A percentile compares a stretch with the other conserved stretches of the same genome.
Evolutionary conservation across 2,888 invertebrate species (phyloP).

Genomic region (Bugula neritina): DNA sequence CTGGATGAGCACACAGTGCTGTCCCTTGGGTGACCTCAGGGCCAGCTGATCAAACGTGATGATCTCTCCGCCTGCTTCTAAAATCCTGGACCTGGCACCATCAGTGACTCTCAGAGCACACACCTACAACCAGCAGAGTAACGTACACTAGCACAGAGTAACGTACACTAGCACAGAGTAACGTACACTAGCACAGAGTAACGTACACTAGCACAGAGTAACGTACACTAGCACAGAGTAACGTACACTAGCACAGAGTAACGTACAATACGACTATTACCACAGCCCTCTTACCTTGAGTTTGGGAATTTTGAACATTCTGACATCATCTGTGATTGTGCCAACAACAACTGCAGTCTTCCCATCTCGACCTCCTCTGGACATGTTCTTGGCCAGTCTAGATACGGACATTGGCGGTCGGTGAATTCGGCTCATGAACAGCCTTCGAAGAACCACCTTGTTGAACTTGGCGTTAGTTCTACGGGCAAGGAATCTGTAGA

Average conservation of each 20-base stretch:
- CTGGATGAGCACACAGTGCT: slow-evolving; percentile 88
- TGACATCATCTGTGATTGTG: slow-evolving; percentile 86
- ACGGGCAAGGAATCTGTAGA: slow-evolving; percentile 93
- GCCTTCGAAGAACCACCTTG: slow-evolving; percentile 80
- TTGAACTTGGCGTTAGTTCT: slow-evolving; percentile 95
- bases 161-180: too few relatives aligned
- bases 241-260: too few relatives aligned
- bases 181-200: too few relatives aligned
- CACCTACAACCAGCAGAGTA: slow-evolving; percentile 55
- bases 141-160: too few relatives aligned
- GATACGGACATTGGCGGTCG: slow-evolving; percentile 88
- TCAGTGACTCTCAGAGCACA: slow-evolving; percentile 91
- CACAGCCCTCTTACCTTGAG: slow-evolving; percentile 61
- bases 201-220: too few relatives aligned
- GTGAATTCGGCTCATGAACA: slow-evolving; percentile 96
- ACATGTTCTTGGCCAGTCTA: slow-evolving; percentile 71
- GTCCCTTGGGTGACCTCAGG: slow-evolving; percentile 82
- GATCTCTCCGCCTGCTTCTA: slow-evolving; percentile 91
- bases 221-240: too few relatives aligned
- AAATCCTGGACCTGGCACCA: slow-evolving; percentile 87
- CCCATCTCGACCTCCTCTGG: slow-evolving; percentile 76
- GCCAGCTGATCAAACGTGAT: slow-evolving; percentile 97
- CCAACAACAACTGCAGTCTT: slow-evolving; percentile 90
- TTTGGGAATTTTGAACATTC: slow-evolving; percentile 85
- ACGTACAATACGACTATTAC: background rate